Evolutionary conservation across 2,113 vertebrate species (phyloP).

Genomic region (Takifugu bimaculatus): DNA sequence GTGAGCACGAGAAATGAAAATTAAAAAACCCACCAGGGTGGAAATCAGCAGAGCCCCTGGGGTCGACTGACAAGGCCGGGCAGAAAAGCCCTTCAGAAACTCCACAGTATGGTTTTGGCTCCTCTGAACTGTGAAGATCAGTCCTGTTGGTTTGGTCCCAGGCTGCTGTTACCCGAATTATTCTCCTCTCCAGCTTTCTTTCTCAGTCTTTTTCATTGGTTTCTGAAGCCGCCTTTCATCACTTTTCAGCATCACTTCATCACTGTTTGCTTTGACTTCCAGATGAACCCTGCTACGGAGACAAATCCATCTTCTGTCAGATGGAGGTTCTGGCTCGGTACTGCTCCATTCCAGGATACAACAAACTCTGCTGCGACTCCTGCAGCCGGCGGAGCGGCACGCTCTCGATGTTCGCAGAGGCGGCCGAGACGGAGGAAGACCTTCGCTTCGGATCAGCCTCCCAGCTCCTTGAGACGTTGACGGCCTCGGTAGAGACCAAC

Average conservation of each 20-base stretch:
- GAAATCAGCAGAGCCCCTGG: too few relatives aligned
- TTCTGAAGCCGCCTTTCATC: background rate
- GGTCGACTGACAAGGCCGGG: too few relatives aligned
- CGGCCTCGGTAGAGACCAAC: constrained; percentile 41
- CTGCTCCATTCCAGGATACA: constrained; percentile 95
- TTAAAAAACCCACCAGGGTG: background rate
- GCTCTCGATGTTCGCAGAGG: constrained; percentile 69
- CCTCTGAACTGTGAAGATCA: too few relatives aligned
- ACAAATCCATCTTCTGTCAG: constrained; percentile 98
- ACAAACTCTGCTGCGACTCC: constrained; percentile 90
- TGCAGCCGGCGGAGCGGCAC: constrained; percentile 78
- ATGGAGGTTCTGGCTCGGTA: constrained; percentile 95
- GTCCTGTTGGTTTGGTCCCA: too few relatives aligned
- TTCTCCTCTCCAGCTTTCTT: background rate
- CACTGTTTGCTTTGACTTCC: constrained; percentile 54
- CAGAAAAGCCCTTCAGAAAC: too few relatives aligned
- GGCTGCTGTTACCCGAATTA: background rate
- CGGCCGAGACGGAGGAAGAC: constrained; percentile 68
- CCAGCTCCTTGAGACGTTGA: constrained; percentile 51
- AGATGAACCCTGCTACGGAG: constrained; percentile 91
- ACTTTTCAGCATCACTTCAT: background rate
- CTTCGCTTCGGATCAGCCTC: constrained; percentile 68
- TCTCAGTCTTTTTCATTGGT: background rate
- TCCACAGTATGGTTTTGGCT: too few relatives aligned
- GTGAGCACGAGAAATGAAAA: constrained; percentile 62